A percentile compares a stretch with the other conserved stretches of the same genome.
phyloP scores from a whole-genome alignment of 2,113 vertebrate species.

The Serilophus lunatus region DNA sequence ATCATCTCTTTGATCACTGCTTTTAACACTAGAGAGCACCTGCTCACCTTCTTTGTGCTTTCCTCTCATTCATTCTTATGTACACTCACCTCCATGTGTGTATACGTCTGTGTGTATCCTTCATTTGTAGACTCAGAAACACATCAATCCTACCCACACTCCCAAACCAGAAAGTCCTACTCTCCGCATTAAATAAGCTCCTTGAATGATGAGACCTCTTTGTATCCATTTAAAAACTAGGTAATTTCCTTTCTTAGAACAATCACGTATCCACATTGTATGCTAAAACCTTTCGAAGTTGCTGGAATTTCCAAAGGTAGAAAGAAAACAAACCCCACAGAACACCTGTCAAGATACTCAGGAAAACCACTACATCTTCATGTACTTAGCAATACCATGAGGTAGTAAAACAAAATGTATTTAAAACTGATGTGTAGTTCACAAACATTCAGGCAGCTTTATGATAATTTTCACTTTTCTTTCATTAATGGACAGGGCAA shows the following conservation, averaged over 20 bases:
- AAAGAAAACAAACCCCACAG: neutral
- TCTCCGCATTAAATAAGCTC: neutral
- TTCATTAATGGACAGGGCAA: neutral
- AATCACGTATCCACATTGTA: neutral
- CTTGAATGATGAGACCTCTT: neutral
- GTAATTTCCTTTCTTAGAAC: neutral
- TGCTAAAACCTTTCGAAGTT: neutral
- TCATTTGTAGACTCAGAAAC: neutral
- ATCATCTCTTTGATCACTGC: neutral
- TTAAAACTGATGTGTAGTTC: neutral
- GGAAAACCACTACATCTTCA: neutral
- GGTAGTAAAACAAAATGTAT: neutral
- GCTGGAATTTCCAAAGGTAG: neutral
- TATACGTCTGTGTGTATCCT: neutral
- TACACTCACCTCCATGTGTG: neutral
- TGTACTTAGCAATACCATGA: neutral
- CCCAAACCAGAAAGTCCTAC: neutral
- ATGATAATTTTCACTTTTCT: neutral
- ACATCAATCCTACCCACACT: neutral
- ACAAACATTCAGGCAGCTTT: neutral
- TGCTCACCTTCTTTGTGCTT: conserved; percentile 57
- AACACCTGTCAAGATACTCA: neutral
- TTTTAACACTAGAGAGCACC: conserved; percentile 63
- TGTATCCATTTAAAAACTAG: neutral
- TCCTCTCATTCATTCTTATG: neutral